Percentiles rank a stretch among this genome's conserved stretches.
phyloP scores from a whole-genome alignment of 2,797 vertebrate genomes.

The Halcyon smyrnensis region DNA sequence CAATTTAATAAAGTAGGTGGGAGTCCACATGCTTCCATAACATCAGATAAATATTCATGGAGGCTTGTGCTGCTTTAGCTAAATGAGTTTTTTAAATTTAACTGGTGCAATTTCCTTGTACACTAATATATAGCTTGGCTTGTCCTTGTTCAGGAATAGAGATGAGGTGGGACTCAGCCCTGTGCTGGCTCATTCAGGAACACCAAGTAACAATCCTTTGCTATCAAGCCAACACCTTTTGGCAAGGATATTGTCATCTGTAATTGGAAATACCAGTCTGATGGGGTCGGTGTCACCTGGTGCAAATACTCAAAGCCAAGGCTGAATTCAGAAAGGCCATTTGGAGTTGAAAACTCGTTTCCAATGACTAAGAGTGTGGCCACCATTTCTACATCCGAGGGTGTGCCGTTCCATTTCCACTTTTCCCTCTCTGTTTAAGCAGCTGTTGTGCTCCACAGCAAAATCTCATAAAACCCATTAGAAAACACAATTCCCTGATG shows the following conservation, averaged over 20 bases:
- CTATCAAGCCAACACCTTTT: background rate
- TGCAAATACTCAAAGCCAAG: background rate
- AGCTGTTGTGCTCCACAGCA: background rate
- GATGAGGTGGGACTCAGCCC: background rate
- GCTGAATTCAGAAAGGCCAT: background rate
- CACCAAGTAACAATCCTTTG: background rate
- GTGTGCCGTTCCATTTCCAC: background rate
- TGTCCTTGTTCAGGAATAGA: background rate
- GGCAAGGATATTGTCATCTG: background rate
- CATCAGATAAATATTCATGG: conserved; percentile 69
- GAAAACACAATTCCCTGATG: background rate
- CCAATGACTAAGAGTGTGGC: fast-evolving
- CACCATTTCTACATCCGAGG: background rate
- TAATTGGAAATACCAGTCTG: background rate
- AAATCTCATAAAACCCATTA: background rate
- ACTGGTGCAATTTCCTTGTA: conserved; percentile 43
- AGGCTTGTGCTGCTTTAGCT: conserved; percentile 37
- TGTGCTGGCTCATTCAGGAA: background rate
- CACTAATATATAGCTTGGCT: conserved; percentile 21
- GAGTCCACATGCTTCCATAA: conserved; percentile 47
- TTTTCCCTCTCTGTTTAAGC: background rate
- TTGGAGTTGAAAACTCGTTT: background rate
- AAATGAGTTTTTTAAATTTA: conserved; percentile 62
- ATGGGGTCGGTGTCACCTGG: background rate
- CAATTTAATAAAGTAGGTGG: conserved; percentile 72